Evolutionary conservation across 2,113 vertebrate genomes (phyloP).

Genomic region (Lophochroa leadbeateri): DNA sequence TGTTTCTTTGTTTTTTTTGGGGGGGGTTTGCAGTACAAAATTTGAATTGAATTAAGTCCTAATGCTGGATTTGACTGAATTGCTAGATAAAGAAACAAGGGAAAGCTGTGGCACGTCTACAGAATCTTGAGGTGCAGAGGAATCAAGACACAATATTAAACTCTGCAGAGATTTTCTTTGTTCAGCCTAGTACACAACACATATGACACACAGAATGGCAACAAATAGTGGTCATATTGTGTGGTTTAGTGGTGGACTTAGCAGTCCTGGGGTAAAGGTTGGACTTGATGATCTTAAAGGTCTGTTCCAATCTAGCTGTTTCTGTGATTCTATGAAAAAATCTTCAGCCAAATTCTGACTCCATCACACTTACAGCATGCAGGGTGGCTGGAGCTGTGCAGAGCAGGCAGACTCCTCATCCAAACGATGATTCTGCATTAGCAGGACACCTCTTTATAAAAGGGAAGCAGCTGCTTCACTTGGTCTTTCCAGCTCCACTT

Average conservation of each 20-base stretch:
- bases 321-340: neutral
- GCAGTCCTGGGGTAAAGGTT: neutral
- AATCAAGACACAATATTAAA: neutral
- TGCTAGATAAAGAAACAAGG: neutral
- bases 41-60: neutral
- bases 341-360: neutral
- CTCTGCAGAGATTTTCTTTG: neutral
- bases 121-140: neutral
- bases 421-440: neutral
- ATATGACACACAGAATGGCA: neutral
- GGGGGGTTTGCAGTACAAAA: neutral
- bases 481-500: neutral
- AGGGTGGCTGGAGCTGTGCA: neutral
- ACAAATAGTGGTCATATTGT: neutral
- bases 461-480: neutral
- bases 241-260: neutral
- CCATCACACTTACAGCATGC: neutral
- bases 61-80: neutral
- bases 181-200: neutral
- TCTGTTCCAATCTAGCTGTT: neutral
- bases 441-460: neutral
- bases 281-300: neutral
- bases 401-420: accelerated
- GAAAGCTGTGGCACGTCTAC: neutral
- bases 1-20: neutral